phyloP scores from a whole-genome alignment of 2,797 vertebrate genomes.

The Eurystomus glaucurus region DNA sequence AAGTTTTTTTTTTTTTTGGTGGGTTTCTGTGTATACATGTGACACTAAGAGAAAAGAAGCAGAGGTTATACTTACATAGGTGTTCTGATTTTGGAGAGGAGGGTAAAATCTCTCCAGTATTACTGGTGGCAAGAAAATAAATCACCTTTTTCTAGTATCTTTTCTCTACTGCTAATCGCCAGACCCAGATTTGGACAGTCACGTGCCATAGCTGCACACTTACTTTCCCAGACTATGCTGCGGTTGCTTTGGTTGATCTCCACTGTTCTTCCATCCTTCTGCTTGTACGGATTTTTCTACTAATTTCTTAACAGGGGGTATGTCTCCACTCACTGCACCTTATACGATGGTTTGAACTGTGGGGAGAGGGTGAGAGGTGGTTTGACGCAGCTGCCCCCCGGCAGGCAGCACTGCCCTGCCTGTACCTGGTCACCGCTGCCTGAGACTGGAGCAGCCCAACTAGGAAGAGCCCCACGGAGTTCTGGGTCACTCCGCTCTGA shows the following conservation, averaged over 20 bases:
- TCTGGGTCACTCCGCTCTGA: background rate
- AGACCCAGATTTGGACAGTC: background rate
- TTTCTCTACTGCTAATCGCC: background rate
- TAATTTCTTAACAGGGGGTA: background rate
- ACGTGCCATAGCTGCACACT: fast-evolving
- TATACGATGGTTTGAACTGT: background rate
- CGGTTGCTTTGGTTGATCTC: background rate
- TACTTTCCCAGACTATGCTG: background rate
- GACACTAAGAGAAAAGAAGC: background rate
- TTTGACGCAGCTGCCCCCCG: background rate
- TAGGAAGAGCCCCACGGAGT: fast-evolving
- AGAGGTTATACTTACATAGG: background rate
- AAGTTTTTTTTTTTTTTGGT: background rate
- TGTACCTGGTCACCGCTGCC: fast-evolving
- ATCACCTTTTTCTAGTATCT: background rate
- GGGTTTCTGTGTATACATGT: background rate
- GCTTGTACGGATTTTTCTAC: background rate
- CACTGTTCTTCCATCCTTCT: background rate
- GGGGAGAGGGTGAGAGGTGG: background rate
- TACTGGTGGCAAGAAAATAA: background rate
- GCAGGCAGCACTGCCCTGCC: background rate
- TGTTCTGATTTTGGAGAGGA: constrained; percentile 16
- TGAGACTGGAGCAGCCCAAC: fast-evolving
- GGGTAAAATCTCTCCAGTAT: background rate
- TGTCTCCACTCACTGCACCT: background rate